A percentile compares a stretch with the other conserved stretches of the same genome.
Conservation (phyloP, 2,113 vertebrate species). For the Brachyhypopomus gauderio region DNA sequence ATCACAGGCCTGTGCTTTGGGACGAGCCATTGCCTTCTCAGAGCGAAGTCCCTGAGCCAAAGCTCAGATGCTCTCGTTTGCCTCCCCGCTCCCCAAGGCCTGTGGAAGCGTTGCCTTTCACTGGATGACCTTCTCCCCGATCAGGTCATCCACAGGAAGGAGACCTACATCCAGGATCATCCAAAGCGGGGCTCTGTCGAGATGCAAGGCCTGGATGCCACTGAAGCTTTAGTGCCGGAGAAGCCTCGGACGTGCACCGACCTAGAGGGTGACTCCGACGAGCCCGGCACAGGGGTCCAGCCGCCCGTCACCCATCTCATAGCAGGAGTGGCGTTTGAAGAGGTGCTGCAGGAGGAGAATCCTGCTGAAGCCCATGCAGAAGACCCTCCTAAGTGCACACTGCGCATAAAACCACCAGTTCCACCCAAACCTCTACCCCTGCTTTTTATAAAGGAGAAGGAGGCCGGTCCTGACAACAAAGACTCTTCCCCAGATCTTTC, state of each 20-base stretch:
- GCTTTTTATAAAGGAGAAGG: constrained; percentile 7
- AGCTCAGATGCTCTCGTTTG: constrained; percentile 77
- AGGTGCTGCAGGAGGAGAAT: constrained; percentile 9
- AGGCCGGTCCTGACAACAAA: neutral
- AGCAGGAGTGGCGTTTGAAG: constrained; percentile 26
- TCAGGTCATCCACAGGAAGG: constrained; percentile 51
- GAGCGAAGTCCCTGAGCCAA: constrained; percentile 67
- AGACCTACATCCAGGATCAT: constrained; percentile 12
- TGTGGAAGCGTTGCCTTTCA: constrained; percentile 77
- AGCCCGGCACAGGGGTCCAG: neutral
- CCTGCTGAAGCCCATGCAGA: neutral
- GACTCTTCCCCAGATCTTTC: neutral
- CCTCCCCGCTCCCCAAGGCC: constrained; percentile 50
- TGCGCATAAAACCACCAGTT: constrained; percentile 32
- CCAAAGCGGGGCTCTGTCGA: constrained; percentile 6
- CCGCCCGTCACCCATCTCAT: neutral
- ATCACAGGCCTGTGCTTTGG: constrained; percentile 40
- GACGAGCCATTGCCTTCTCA: constrained; percentile 71
- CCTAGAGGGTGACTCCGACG: constrained; percentile 29
- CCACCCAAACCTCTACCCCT: constrained; percentile 33
- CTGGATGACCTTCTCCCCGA: constrained; percentile 77
- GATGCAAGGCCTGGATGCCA: neutral
- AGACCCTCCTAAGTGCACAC: constrained; percentile 12
- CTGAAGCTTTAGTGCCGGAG: neutral
- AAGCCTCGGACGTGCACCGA: neutral